Evolutionary conservation across 2,797 vertebrate genomes (phyloP), one percentile per base, ranked within the genome.

Genomic region (Serranus cabrilla): DNA sequence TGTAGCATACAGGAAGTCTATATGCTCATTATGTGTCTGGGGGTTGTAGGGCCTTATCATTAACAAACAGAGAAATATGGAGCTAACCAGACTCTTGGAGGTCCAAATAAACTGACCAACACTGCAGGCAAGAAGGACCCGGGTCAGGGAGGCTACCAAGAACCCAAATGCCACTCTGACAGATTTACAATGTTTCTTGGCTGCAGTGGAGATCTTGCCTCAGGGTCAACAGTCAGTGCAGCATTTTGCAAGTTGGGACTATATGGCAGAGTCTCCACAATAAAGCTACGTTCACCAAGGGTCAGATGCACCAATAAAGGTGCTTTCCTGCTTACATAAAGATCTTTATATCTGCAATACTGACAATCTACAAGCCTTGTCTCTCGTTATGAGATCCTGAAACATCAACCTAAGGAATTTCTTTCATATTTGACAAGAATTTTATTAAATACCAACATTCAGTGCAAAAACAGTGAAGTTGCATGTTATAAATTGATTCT

Each of bases 1-100:
- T 65, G 67, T 8, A 25, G 62, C 27, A 43, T 25, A 9, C 58
- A 75, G 25, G 50, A 21, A 7, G 25, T 18, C 2, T 71, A 8
- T 71, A 7, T 55, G 64, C 78, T 88, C 84, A 79, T 92, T 91
- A 88, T 70, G 47, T 40, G 74, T 59, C 69, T 73, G 68, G 49
- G 47, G 58, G 76, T 68, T 74, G 61, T 47, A 7, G 59, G 16
- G 83, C 60, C 74, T 76, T 69, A 65, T 87, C 66, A 63, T 86
- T 90, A 84, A 76, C 70, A 67, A 21, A 51, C 25, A 46, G 42
- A 76, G 34, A 59, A 49, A 78, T 59, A 20, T 73, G 62, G 56
- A 69, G 60, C 43, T 4, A 27, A 52, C 27, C 25, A 70, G 51
- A 67, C 52, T 71, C 71, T 47, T 14, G 12, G 64, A 55, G 25